Base-by-base conservation (phyloP, 2,797 vertebrate species). In the Anguilla megastoma region DNA sequence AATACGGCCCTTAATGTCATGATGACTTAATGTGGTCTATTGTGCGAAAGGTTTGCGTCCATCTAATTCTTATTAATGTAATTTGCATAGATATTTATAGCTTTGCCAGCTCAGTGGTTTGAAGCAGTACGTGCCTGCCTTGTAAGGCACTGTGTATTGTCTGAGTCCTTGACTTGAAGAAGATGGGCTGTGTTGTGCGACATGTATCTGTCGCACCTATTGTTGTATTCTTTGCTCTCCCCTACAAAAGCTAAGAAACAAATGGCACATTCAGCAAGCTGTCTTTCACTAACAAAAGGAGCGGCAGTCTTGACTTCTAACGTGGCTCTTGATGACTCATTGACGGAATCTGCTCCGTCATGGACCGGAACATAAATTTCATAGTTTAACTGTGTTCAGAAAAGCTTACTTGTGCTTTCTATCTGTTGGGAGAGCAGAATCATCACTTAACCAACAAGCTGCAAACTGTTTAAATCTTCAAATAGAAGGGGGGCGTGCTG, bases 111-210 rank as follows among this genome's bases (percentile, higher is more conserved):
- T 14, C 2, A 16, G 33, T 5, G 74, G 10, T 36, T 21, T 41
- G 74, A 36, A 79, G 36, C 16, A 18, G 33, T 18, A 3, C 16
- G 30, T 48, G 36, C 21, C 76, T 80, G 76, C 41, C 76, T 80
- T 45, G 76, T 24, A 80, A 45, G 18, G 76, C 18, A 24, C 36
- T 18, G 76, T 74, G 33, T 76, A 12, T 82, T 82, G 79, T 50
- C 79, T 9, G 16, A n/a, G 79, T 45, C 36, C 18, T 80, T 45
- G 33, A 36, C 74, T 90, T 89, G 90, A 90, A 85, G 79, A 90
- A 88, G 88, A 87, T 48, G 27, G 86, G 87, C 89, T 86, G 87
- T 85, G 33, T 84, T 88, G 79, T 58, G 50, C 66, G 79, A 84
- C 48, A 74, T 84, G 88, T 69, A 85, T 89, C 89, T 88, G 27